Evolutionary conservation across 2,888 invertebrate genomes (phyloP), one percentile per base, ranked within the genome.

Genomic region (Pseudococcus jackbeardsleyi): DNA sequence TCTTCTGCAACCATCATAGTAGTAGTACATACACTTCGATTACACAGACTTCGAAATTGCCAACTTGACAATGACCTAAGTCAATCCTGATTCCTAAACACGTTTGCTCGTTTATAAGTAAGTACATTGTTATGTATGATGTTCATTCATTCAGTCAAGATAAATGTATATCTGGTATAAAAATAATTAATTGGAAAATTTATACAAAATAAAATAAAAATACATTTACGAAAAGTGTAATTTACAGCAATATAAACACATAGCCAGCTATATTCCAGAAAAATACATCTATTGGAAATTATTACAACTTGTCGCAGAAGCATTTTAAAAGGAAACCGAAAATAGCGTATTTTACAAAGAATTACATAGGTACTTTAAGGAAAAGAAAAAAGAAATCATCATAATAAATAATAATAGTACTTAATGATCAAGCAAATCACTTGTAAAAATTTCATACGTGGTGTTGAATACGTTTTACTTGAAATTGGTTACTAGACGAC

Each of bases 201-300:
- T n/a, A n/a, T n/a, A n/a, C n/a, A n/a, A n/a, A n/a, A n/a, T n/a
- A 33, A 72, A 72, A 33, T 3, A 33, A 33, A 15, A 33, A 12
- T 72, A 33, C 72, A 72, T 33, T 72, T 72, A 72, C 72, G 72
- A 72, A 72, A 72, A 72, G 72, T 72, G 72, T 72, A 72, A 72
- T 72, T 72, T 72, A 72, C 72, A 72, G 72, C 72, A 33, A 72
- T 72, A 72, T 72, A 33, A 72, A 72, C 72, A 72, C 72, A 19
- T 72, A 72, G 33, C 72, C 72, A 72, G 17, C 72, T 68, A 72
- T 33, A 72, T 72, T 72, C 72, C 72, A 33, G 33, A 9, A 68
- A 72, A 72, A 72, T 72, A 72, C 72, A 72, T 39, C 72, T 72
- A 72, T 3, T 72, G 33, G 33, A 72, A 72, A 72, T 33, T 72